Conservation (phyloP, 2,888 invertebrate genomes). For the Euplagia quadripunctaria region DNA sequence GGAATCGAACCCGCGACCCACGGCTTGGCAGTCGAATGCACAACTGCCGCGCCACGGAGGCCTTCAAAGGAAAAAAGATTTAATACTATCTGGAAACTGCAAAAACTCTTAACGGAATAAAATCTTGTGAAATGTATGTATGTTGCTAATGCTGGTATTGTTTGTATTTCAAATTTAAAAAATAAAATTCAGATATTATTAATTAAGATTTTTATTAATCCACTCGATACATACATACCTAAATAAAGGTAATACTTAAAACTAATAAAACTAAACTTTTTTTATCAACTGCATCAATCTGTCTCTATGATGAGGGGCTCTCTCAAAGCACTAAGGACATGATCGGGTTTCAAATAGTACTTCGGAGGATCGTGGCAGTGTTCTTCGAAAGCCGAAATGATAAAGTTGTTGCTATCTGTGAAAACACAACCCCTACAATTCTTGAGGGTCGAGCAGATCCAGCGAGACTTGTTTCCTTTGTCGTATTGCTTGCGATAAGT, state of each 20-base stretch:
- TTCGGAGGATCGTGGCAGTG: conserved; percentile 80
- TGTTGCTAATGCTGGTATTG: too few species aligned
- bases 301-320: conserved; percentile 65
- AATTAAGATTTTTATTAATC: neutral
- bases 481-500: conserved; percentile 79
- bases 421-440: conserved; percentile 77
- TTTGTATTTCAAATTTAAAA: neutral
- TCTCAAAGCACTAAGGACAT: conserved; percentile 72
- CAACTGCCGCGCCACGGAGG: too few species aligned
- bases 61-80: too few species aligned
- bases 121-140: too few species aligned
- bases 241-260: neutral
- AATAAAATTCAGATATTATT: neutral
- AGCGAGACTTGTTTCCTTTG: conserved; percentile 64
- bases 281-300: conserved; percentile 43
- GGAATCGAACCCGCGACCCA: too few species aligned
- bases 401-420: conserved; percentile 68
- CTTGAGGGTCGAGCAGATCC: conserved; percentile 80
- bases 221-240: neutral
- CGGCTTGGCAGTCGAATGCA: too few species aligned
- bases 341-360: conserved; percentile 75
- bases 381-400: conserved; percentile 69
- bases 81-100: too few species aligned
- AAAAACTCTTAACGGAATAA: too few species aligned
- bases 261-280: neutral